A percentile compares a stretch with the other conserved stretches of the same genome.
Evolutionary conservation across 2,797 vertebrate species (phyloP).

Genomic region (Megalops cyprinoides): DNA sequence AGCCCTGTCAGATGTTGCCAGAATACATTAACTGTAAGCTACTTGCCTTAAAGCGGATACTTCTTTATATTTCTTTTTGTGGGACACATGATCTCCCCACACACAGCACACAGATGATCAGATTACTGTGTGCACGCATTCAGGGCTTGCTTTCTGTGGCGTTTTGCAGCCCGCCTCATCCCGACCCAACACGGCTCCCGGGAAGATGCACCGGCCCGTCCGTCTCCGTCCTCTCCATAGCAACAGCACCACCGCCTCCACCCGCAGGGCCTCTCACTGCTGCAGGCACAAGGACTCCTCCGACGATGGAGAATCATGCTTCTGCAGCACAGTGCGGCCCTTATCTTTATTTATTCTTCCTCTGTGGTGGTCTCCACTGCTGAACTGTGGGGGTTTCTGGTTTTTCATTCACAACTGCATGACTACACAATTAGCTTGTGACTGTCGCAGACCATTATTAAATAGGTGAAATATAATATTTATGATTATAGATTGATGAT

Average conservation of each 20-base stretch:
- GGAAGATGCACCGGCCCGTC: constrained; percentile 75
- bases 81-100: too few species aligned
- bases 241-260: constrained; percentile 57
- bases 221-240: constrained; percentile 78
- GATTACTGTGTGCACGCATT: too few species aligned
- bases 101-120: too few species aligned
- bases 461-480: too few species aligned
- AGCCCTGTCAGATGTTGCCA: not conserved
- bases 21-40: not conserved
- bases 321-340: constrained; percentile 69
- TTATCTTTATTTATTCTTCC: not conserved
- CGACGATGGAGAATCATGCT: constrained; percentile 59
- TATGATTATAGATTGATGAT: too few species aligned
- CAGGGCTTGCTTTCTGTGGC: not conserved
- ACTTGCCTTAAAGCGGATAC: not conserved
- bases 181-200: constrained; percentile 85
- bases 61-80: too few species aligned
- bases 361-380: not conserved
- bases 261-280: constrained; percentile 63
- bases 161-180: constrained; percentile 71
- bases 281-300: constrained; percentile 53
- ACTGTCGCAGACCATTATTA: too few species aligned
- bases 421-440: too few species aligned
- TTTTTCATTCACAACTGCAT: too few species aligned
- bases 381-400: not conserved